phyloP scores from a whole-genome alignment of 2,113 vertebrate species.

The Ariopsis seemanni region DNA sequence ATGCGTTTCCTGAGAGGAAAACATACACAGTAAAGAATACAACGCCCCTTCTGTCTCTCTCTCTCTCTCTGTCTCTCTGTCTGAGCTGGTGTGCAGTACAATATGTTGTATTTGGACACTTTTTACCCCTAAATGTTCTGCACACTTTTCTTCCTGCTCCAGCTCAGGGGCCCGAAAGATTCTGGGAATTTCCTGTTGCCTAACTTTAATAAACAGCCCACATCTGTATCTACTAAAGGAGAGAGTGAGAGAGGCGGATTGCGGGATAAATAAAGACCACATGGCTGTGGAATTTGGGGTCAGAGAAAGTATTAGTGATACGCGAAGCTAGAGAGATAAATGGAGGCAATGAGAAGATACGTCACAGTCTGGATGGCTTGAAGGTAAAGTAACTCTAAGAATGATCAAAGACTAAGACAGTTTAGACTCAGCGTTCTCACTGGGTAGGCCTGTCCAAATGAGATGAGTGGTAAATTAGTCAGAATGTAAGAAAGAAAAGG shows the following conservation, averaged over 20 bases:
- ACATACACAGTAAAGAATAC: conserved; percentile 74
- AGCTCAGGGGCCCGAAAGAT: conserved; percentile 68
- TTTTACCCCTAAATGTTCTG: conserved; percentile 34
- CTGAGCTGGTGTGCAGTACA: not conserved
- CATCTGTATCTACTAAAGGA: conserved; percentile 74
- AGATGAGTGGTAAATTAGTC: not conserved
- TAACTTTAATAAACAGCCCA: conserved; percentile 76
- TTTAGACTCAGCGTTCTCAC: not conserved
- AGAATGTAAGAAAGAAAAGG: not conserved
- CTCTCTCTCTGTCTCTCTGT: conserved; percentile 51
- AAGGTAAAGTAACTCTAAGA: not conserved
- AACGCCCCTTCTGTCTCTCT: conserved; percentile 61
- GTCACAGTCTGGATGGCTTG: not conserved
- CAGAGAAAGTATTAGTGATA: conserved; percentile 15
- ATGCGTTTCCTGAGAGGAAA: conserved; percentile 97
- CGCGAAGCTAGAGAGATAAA: not conserved
- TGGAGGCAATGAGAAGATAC: not conserved
- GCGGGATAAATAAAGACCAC: conserved; percentile 70
- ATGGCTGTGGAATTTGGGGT: conserved; percentile 70
- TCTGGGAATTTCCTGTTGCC: conserved; percentile 80
- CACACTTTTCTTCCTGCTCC: conserved; percentile 18
- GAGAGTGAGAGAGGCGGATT: conserved; percentile 53
- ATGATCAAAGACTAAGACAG: not conserved
- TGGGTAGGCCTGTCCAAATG: not conserved
- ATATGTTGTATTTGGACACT: conserved; percentile 20